Evolutionary conservation across 2,888 invertebrate genomes (phyloP).

Genomic region (Lagria hirta): DNA sequence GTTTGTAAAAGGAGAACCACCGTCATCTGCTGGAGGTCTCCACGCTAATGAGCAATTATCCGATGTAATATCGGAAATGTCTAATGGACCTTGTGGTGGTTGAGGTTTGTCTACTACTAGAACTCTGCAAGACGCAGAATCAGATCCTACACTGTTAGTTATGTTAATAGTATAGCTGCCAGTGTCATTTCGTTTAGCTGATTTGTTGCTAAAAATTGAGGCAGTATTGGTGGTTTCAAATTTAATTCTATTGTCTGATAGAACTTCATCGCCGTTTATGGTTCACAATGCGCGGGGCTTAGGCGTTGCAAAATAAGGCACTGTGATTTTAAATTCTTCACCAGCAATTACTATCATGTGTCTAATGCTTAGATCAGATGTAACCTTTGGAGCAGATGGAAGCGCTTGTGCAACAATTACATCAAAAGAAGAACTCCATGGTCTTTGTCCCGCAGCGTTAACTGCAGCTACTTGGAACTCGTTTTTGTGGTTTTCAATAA

Average conservation of each 20-base stretch:
- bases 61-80: slow-evolving; percentile 90
- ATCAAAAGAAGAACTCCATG: slow-evolving; percentile 89
- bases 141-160: slow-evolving; percentile 86
- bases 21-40: slow-evolving; percentile 93
- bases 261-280: slow-evolving; percentile 83
- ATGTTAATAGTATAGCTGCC: slow-evolving; percentile 92
- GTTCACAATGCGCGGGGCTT: slow-evolving; percentile 88
- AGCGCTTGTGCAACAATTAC: slow-evolving; percentile 87
- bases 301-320: slow-evolving; percentile 88
- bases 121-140: slow-evolving; percentile 88
- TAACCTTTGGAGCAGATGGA: slow-evolving; percentile 88
- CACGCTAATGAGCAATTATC: slow-evolving; percentile 93
- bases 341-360: slow-evolving; percentile 95
- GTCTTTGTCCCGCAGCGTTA: slow-evolving; percentile 97
- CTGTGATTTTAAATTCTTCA: slow-evolving; percentile 92
- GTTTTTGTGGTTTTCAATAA: slow-evolving; percentile 95
- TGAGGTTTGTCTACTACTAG: slow-evolving; percentile 82
- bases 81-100: slow-evolving; percentile 86
- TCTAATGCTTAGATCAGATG: slow-evolving; percentile 86
- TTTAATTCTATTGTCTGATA: slow-evolving; percentile 78
- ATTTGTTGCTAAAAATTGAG: slow-evolving; percentile 83
- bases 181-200: slow-evolving; percentile 87
- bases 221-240: slow-evolving; percentile 80
- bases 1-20: slow-evolving; percentile 94
- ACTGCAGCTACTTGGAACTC: slow-evolving; percentile 96